Conservation (phyloP, 2,113 vertebrate genomes). For the Chascanopsetta lugubris region DNA sequence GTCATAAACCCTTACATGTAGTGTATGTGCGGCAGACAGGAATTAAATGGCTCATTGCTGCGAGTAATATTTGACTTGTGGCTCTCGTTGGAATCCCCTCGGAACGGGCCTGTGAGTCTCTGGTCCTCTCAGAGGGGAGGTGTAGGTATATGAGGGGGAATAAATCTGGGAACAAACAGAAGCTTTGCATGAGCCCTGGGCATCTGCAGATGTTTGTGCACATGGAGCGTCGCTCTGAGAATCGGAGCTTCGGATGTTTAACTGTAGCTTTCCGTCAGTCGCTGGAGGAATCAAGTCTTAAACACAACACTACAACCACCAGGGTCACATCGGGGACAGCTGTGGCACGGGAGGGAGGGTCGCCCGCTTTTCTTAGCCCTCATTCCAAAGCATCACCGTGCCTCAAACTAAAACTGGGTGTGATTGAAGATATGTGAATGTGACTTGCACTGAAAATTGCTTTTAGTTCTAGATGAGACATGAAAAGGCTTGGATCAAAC, state of each 20-base stretch:
- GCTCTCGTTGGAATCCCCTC: neutral
- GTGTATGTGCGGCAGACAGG: neutral
- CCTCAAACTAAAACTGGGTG: no score
- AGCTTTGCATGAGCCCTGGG: conserved; percentile 24
- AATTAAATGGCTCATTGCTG: neutral
- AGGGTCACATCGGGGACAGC: no score
- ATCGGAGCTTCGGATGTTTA: conserved; percentile 19
- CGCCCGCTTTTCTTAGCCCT: no score
- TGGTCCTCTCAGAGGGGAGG: conserved; percentile 19
- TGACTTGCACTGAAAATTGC: no score
- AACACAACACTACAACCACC: neutral
- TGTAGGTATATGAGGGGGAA: neutral
- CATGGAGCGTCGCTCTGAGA: conserved; percentile 13
- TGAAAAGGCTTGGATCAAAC: no score
- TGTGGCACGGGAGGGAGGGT: no score
- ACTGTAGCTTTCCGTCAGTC: neutral
- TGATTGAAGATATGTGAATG: no score
- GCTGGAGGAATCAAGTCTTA: neutral
- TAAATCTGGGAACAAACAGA: conserved; percentile 33
- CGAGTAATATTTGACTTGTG: neutral
- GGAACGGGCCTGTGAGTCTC: neutral
- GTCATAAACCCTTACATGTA: neutral
- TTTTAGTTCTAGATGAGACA: no score
- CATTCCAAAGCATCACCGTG: no score
- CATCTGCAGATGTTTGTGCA: conserved; percentile 43